These are phyloP conservation scores for Xenopus laevis DNA, from an alignment of 2,113 vertebrate species.

Conservation along the genomic window DNA sequence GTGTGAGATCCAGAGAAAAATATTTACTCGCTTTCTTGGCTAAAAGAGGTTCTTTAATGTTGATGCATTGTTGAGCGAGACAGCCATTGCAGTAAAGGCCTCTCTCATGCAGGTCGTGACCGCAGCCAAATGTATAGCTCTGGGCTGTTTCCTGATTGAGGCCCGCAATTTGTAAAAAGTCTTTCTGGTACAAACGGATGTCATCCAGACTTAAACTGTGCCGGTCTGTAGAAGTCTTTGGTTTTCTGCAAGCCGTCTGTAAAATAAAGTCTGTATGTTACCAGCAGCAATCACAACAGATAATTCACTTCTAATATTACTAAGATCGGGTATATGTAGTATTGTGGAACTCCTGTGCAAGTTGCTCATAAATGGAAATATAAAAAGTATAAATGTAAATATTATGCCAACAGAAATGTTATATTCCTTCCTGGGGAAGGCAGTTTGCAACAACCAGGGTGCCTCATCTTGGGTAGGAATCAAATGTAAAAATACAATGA, in stretches of 20 bases:
- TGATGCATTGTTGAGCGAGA: conserved; percentile 80
- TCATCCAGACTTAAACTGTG: conserved; percentile 97
- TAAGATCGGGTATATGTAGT: too few species aligned
- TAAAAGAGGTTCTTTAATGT: conserved; percentile 76
- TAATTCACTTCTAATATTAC: too few species aligned
- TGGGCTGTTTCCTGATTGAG: conserved; percentile 94
- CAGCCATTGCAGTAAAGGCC: conserved; percentile 77
- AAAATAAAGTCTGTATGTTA: conserved; percentile 32
- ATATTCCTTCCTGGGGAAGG: too few species aligned
- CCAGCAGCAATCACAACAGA: neutral
- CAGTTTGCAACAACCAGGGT: too few species aligned
- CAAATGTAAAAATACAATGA: too few species aligned
- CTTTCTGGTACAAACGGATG: conserved; percentile 90
- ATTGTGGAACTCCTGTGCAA: too few species aligned
- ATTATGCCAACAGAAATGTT: too few species aligned
- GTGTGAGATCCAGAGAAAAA: conserved; percentile 91
- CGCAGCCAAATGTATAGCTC: conserved; percentile 95
- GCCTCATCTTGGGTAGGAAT: too few species aligned
- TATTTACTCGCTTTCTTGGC: conserved; percentile 97
- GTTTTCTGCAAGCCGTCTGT: conserved; percentile 78
- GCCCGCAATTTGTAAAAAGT: conserved; percentile 84
- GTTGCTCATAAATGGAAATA: too few species aligned
- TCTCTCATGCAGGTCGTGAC: conserved; percentile 77
- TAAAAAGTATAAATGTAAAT: too few species aligned
- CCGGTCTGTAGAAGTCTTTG: conserved; percentile 85